These are phyloP conservation scores for Phenganax stokvisi DNA, from an alignment of 92 coral and sea anemone genomes.

Conservation along the genomic window DNA sequence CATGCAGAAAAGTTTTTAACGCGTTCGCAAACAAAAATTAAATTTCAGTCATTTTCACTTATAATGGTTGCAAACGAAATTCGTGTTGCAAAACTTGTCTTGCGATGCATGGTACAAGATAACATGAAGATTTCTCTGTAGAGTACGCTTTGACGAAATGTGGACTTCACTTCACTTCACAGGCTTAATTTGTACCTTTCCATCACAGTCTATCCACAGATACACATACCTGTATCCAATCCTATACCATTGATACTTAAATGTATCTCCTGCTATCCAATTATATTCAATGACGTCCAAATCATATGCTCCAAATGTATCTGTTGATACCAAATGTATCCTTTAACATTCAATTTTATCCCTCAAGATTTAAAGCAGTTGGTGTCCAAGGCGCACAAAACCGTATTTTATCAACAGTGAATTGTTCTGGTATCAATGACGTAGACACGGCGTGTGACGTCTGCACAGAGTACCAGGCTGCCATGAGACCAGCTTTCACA, in stretches of 20 bases:
- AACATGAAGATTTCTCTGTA: too few relatives aligned
- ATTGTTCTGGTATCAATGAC: conserved; percentile 63
- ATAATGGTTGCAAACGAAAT: too few relatives aligned
- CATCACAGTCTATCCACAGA: background rate
- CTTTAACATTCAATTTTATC: background rate
- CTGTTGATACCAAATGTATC: conserved; percentile 9
- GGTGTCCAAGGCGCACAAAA: conserved; percentile 60
- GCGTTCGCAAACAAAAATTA: too few relatives aligned
- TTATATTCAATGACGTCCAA: too few relatives aligned
- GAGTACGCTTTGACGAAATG: background rate
- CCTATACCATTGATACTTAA: background rate
- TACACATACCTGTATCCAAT: background rate
- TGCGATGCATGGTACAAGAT: too few relatives aligned
- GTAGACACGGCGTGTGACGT: conserved; percentile 68
- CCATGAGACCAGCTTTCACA: conserved; percentile 81
- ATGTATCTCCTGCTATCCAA: background rate
- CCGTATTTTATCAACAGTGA: conserved; percentile 57
- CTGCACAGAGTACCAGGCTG: conserved; percentile 73
- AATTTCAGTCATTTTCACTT: too few relatives aligned
- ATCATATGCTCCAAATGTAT: background rate
- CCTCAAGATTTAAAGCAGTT: conserved; percentile 49
- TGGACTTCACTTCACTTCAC: background rate
- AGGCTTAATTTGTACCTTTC: background rate
- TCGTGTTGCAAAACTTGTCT: too few relatives aligned
- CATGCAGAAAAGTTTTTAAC: too few relatives aligned